These are phyloP conservation scores for Tridacna crocea DNA, from an alignment of 2,888 invertebrate genomes.

Conservation along the genomic window DNA sequence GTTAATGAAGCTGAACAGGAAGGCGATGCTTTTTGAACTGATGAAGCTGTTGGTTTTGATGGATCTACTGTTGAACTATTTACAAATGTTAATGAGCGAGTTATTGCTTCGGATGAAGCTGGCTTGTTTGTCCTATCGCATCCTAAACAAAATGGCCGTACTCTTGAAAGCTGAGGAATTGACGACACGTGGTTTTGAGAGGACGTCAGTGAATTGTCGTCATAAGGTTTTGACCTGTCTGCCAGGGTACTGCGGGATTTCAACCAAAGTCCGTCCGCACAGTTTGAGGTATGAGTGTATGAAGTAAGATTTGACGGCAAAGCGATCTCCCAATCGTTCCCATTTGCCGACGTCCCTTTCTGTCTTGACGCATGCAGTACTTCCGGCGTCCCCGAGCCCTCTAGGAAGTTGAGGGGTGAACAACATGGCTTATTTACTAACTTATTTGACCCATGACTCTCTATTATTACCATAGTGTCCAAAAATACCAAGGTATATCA, in stretches of 20 bases:
- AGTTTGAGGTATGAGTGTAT: conserved; percentile 17
- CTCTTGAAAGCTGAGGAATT: neutral
- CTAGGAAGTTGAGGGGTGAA: conserved; percentile 1
- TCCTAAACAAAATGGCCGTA: neutral
- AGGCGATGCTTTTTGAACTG: conserved; percentile 10
- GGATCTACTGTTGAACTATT: neutral
- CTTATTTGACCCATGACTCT: conserved; percentile 41
- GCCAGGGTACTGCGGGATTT: conserved; percentile 6
- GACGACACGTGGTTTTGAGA: neutral
- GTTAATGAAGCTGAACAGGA: neutral
- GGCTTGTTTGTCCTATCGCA: neutral
- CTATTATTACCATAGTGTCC: conserved; percentile 56
- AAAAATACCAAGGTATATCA: conserved; percentile 26
- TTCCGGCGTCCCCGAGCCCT: conserved; percentile 10
- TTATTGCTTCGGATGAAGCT: conserved; percentile 6
- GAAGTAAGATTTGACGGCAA: neutral
- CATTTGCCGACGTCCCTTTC: neutral
- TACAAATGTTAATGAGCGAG: conserved; percentile 7
- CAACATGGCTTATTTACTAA: conserved; percentile 49
- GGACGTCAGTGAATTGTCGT: conserved; percentile 7
- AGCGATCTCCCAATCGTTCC: neutral
- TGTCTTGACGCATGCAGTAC: neutral
- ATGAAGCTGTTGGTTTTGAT: neutral
- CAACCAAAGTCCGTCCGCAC: neutral
- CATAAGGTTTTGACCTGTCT: neutral